These are phyloP conservation scores for Mastomys natalensis DNA, from an alignment of 2,113 vertebrate species.

Conservation along the genomic window DNA sequence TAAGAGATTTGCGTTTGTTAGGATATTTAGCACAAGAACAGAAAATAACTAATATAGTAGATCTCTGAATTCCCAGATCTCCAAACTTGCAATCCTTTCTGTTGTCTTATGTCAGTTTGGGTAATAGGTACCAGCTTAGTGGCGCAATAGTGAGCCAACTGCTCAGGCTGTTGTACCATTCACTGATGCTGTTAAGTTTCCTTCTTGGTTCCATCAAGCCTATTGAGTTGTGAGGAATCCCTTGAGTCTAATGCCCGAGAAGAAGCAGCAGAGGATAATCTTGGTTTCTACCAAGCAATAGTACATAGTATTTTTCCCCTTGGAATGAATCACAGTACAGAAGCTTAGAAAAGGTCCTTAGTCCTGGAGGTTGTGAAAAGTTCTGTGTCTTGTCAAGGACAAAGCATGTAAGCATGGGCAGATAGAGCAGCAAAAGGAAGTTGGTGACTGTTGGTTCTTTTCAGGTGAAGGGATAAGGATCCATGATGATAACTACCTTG, in stretches of 20 bases:
- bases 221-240: neutral
- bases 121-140: neutral
- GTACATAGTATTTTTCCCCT: neutral
- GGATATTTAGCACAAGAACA: neutral
- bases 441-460: neutral
- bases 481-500: neutral
- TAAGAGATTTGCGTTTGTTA: neutral
- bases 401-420: neutral
- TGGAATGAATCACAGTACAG: neutral
- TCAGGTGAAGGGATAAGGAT: neutral
- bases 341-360: neutral
- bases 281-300: neutral
- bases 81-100: neutral
- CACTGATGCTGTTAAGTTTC: neutral
- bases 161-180: neutral
- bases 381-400: neutral
- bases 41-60: neutral
- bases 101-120: rapidly evolving
- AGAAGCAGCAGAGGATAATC: neutral
- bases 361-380: neutral
- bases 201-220: neutral
- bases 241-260: neutral
- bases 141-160: neutral
- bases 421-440: neutral
- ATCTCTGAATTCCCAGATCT: neutral